Evolutionary conservation across 2,888 invertebrate species (phyloP).

Genomic region (Trachelus iudaicus): DNA sequence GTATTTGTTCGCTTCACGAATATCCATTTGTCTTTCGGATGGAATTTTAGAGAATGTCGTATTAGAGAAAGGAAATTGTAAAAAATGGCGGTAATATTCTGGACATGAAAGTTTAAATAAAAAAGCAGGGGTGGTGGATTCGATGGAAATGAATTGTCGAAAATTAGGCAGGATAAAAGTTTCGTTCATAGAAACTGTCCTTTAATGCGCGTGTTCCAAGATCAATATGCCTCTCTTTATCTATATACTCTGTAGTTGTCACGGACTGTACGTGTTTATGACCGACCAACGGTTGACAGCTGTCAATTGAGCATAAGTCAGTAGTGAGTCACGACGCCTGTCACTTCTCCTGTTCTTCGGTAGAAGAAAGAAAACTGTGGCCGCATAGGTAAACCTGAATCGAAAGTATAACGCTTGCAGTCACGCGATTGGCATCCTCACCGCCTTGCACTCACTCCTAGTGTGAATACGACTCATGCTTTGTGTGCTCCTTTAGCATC

Average conservation of each 20-base stretch:
- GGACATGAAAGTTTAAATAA: background rate
- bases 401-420: background rate
- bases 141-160: background rate
- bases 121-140: background rate
- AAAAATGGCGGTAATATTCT: background rate
- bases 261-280: constrained; percentile 37
- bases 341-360: constrained; percentile 1
- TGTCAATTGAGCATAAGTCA: constrained; percentile 42
- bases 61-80: background rate
- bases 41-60: background rate
- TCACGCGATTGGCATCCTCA: constrained; percentile 17
- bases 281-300: constrained; percentile 43
- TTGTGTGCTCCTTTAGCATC: constrained; percentile 30
- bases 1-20: background rate
- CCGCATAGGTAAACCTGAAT: constrained; percentile 29
- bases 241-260: constrained; percentile 32
- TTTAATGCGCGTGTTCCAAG: background rate
- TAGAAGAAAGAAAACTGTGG: constrained; percentile 18
- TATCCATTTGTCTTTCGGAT: background rate
- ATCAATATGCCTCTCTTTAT: constrained; percentile 39
- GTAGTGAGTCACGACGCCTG: constrained; percentile 40
- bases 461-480: constrained; percentile 27
- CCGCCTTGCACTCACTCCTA: constrained; percentile 24
- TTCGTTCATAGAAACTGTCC: background rate
- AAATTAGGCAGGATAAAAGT: background rate